These are phyloP conservation scores for Muscicapa comitata DNA, from an alignment of 2,797 vertebrate species.

Conservation along the genomic window DNA sequence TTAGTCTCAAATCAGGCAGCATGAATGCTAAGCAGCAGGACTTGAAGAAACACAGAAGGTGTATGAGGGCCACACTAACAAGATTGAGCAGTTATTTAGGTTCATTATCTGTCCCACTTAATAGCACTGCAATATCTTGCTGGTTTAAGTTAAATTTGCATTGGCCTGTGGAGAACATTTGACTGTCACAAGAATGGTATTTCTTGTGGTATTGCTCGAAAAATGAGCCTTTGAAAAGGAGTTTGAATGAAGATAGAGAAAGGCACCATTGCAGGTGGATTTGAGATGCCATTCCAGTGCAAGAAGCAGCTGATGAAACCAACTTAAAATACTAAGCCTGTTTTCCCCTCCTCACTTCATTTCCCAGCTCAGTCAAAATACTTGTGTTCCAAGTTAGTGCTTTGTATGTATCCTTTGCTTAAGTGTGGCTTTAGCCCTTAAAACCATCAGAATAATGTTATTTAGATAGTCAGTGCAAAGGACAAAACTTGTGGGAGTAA, in stretches of 20 bases:
- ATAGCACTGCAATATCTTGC: neutral
- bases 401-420: neutral
- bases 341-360: neutral
- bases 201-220: neutral
- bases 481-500: neutral
- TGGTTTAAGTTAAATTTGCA: constrained; percentile 2
- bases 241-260: neutral
- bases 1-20: constrained; percentile 37
- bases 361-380: neutral
- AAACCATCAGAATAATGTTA: neutral
- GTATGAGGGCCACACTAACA: constrained; percentile 9
- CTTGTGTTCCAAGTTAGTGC: neutral
- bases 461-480: neutral
- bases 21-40: constrained; percentile 48
- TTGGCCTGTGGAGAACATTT: neutral
- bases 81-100: constrained; percentile 42
- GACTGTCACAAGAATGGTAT: neutral
- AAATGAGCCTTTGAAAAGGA: neutral
- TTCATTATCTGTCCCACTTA: constrained; percentile 50
- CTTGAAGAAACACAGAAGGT: neutral
- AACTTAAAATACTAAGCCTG: neutral
- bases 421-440: neutral
- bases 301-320: neutral
- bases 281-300: neutral
- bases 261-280: neutral